Base-by-base conservation (phyloP, 2,113 vertebrate genomes). In the Ageneiosus marmoratus region DNA sequence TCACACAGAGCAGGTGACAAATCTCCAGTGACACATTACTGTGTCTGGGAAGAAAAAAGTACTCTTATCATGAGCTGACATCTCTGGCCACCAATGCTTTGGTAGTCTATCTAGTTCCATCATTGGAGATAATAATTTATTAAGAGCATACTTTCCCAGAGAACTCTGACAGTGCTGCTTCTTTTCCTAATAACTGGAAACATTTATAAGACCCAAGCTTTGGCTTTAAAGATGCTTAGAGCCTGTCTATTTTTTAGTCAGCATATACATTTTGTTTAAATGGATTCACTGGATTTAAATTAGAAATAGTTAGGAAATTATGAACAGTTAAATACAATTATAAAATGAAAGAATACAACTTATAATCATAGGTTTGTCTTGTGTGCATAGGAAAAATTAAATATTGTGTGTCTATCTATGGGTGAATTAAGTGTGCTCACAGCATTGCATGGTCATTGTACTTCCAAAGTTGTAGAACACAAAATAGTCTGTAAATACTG, bases 81-180 rank as follows among this genome's bases (percentile, higher is more conserved):
- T 46, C 44, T 72, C 67, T 27, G 81, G 85, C 79, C 81, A 86
- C 63, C 84, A 56, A 24, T 56, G 80, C 80, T 81, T 73, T 78
- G 32, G 53, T 55, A 73, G 72, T 73, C 70, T 65, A 84, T 86
- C 83, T 34, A 60, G 81, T 84, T 87, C 78, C 82, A 89, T 89
- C 82, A 82, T 89, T 89, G 82, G 85, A 72, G 63, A 84, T 82
- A 76, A 83, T 85, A 87, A 86, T 86, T 83, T 87, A 88, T 85
- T 87, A 86, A 86, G 82, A 67, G 62, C 75, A 56, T 55, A 60
- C 41, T 84, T 50, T 62, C 10, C 73, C 55, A 78, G 72, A 86
- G 80, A 85, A 83, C 77, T 44, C 73, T 27, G 22, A 79, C 32
- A 37, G 58, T 48, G 16, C 55, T 72, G 80, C 44, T 83, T 69